Base-by-base conservation (phyloP, 2,797 vertebrate species). In the Coregonus sp. region DNA sequence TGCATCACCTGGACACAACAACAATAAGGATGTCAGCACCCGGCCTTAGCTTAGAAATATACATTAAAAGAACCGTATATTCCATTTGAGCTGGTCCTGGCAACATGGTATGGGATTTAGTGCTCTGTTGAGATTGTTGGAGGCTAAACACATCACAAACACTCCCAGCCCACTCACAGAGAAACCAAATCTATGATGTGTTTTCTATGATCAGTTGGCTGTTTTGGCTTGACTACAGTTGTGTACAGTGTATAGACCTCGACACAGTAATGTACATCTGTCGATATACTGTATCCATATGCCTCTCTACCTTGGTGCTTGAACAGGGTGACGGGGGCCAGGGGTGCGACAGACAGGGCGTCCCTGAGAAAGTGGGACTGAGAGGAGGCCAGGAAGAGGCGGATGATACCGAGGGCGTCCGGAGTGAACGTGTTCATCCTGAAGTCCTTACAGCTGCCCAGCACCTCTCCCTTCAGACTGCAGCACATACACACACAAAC, bases 391-490 rank as follows among this genome's bases (percentile, higher is more conserved):
- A 87, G 80, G 16, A 92, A 92, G 87, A 98, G 90, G 73, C 94
- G 82, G 84, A 97, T 95, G 52, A 94, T 79, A 0, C 95, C 96
- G 0, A 70, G 77, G 40, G 78, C 47, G 7, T 95, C 94, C 0
- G 95, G 93, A 1, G 89, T 88, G 84, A 91, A 95, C 0, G 92
- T 89, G 82, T 97, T 98, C 80, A 98, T 96, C 70, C 95, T 90
- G 82, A 97, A 99, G 83, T 99, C 97, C 87, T 94, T 95, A 82
- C 94, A 93, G 89, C 97, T 98, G 73, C 94, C 95, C 33, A 97
- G 80, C 3, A 96, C 29, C 83, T 98, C 97, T 0, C 96, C 96
- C 40, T 92, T 95, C 16, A 84, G 20, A 90, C 98, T 99, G 83
- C 73, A 63, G 35, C n/a, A 33, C 20, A 15, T 31, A 77, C 15